Evolutionary conservation across 53 echinoderm and acorn worm genomes (phyloP), one percentile per base, ranked within the genome.

Genomic region (Apostichopus leukothele): DNA sequence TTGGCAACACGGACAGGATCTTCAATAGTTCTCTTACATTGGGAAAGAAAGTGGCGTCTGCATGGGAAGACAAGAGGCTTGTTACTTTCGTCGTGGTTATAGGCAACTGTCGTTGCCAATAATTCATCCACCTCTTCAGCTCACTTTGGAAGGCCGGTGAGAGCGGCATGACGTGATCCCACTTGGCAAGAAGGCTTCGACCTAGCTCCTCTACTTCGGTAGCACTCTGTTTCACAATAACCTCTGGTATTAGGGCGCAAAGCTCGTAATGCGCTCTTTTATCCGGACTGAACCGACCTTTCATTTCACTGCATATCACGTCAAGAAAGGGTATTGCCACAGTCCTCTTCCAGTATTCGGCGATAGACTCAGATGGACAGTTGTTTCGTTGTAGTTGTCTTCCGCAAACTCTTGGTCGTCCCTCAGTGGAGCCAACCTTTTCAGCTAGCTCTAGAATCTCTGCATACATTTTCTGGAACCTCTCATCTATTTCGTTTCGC

Each of bases 1-100:
- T 76, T 13, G 76, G 76, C 75, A 88, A 75, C 66, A 88, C 66
- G 26, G 88, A 63, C 61, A 88, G 88, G 54, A 88, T 75, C 88
- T 60, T 88, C n/a, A 88, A 51, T 52, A 88, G 88, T 88, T 88
- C 88, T 88, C 73, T 39, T 51, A 55, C 68, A 68, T 88, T 12
- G 23, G 55, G 53, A 76, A 75, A 88, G 52, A 76, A 75, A 76
- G 52, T 75, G 23, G 61, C 50, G 20, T 75, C 75, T 39, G 88
- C 88, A 75, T 88, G 88, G 23, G 22, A 53, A 74, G 88, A 88
- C 39, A 88, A 66, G 26, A 88, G 75, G 25, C 21, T 50, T 75
- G 75, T 88, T 25, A 75, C 75, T 53, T 81, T 14, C 16, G 53
- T 54, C 6, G 53, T 25, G 76, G 76, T 76, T 19, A 76, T 22